A percentile compares a stretch with the other conserved stretches of the same genome.
Evolutionary conservation across 2,888 invertebrate species (phyloP).

Genomic region (Napeogenes inachia): DNA sequence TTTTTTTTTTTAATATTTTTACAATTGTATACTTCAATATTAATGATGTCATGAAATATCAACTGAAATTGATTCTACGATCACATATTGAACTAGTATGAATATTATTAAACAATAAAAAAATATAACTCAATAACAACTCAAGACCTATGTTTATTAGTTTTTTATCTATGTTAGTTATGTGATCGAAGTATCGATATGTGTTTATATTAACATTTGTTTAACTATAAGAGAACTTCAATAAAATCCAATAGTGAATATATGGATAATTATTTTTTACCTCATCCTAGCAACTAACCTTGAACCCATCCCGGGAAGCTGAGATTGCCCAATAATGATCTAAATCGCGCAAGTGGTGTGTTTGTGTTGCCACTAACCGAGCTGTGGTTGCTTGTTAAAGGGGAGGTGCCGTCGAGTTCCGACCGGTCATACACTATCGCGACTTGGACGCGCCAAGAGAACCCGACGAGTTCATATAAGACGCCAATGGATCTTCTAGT

Average conservation of each 20-base stretch:
- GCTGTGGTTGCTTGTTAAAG: conserved; percentile 78
- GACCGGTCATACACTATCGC: conserved; percentile 94
- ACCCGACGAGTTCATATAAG: conserved; percentile 89
- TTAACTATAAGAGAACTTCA: conserved; percentile 1
- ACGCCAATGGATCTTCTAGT: conserved; percentile 42
- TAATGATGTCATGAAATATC: too few relatives aligned
- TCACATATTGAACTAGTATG: background rate
- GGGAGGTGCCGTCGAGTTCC: conserved; percentile 86
- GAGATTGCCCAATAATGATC: conserved; percentile 42
- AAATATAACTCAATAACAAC: background rate
- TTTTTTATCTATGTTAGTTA: background rate
- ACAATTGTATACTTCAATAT: too few relatives aligned
- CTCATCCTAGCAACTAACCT: background rate
- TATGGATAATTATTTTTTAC: background rate
- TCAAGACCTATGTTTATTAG: background rate
- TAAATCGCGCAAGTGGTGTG: conserved; percentile 10
- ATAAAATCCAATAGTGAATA: conserved; percentile 4
- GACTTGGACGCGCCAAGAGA: conserved; percentile 95
- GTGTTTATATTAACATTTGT: background rate
- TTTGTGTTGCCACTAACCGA: conserved; percentile 18
- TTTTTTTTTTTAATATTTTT: too few relatives aligned
- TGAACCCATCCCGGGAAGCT: conserved; percentile 54
- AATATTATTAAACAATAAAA: background rate
- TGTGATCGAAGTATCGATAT: background rate
- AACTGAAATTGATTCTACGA: conserved; percentile 1